phyloP scores from a whole-genome alignment of 2,888 invertebrate species.

The Ariolimax columbianus region DNA sequence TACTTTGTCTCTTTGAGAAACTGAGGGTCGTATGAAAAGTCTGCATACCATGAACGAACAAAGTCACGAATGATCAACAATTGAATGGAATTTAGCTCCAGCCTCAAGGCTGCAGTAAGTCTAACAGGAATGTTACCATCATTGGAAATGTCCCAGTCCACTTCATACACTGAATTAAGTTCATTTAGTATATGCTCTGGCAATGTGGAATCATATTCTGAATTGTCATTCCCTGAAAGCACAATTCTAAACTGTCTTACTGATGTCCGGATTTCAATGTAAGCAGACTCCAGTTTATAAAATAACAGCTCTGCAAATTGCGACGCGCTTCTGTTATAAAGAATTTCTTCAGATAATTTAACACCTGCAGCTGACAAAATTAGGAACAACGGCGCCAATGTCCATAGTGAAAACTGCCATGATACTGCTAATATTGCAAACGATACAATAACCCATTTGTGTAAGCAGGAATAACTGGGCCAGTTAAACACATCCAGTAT shows the following conservation, averaged over 20 bases:
- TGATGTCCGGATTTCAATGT: not conserved
- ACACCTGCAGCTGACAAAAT: constrained; percentile 2
- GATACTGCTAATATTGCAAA: constrained; percentile 14
- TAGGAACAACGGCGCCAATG: not conserved
- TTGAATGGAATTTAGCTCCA: constrained; percentile 54
- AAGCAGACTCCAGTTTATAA: constrained; percentile 38
- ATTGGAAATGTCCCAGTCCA: not conserved
- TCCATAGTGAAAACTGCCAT: constrained; percentile 32
- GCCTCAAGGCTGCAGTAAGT: constrained; percentile 18
- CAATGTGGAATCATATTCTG: not conserved
- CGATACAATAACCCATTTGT: constrained; percentile 32
- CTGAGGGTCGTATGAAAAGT: constrained; percentile 60
- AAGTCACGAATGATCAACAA: constrained; percentile 63
- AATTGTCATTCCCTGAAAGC: not conserved
- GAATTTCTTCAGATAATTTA: constrained; percentile 32
- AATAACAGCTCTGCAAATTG: constrained; percentile 30
- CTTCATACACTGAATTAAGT: constrained; percentile 3
- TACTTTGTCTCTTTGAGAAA: constrained; percentile 59
- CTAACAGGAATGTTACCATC: not conserved
- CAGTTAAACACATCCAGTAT: constrained; percentile 23
- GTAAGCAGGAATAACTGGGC: constrained; percentile 29
- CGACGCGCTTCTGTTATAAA: constrained; percentile 26
- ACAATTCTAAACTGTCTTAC: not conserved
- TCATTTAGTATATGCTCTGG: constrained; percentile 18
- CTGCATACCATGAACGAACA: constrained; percentile 67